Evolutionary conservation across 2,113 vertebrate species (phyloP).

Genomic region (Emydura subglobosa): DNA sequence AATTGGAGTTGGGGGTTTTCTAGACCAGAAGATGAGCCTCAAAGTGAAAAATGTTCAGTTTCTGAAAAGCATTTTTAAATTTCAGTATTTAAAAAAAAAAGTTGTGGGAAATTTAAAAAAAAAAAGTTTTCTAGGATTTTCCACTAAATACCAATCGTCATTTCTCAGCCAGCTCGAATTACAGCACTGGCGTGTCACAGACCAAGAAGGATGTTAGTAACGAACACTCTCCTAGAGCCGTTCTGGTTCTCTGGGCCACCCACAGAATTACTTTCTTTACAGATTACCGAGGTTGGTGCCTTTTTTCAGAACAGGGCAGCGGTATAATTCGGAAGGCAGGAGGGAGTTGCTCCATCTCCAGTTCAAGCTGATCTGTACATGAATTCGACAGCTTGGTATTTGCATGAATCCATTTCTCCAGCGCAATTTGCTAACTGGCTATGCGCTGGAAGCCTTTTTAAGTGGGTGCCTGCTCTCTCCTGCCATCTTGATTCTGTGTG

Average conservation of each 20-base stretch:
- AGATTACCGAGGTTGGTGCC: conserved; percentile 52
- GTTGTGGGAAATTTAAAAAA: not conserved
- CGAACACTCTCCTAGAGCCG: not conserved
- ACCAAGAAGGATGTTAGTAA: conserved; percentile 50
- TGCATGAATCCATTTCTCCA: conserved; percentile 68
- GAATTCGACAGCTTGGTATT: conserved; percentile 50
- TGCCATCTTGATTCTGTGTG: conserved; percentile 22
- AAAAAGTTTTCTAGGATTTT: conserved; percentile 6
- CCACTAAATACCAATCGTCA: conserved; percentile 41
- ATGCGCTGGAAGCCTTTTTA: conserved; percentile 52
- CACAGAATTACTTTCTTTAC: conserved; percentile 65
- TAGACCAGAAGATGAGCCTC: not conserved
- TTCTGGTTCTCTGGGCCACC: not conserved
- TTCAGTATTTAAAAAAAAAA: not conserved
- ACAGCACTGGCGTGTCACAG: not conserved
- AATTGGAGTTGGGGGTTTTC: not conserved
- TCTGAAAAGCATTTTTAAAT: not conserved
- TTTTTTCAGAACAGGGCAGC: conserved; percentile 52
- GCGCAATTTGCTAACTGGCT: conserved; percentile 51
- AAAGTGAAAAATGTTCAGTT: not conserved
- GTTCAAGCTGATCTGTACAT: conserved; percentile 53
- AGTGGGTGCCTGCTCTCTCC: conserved; percentile 29
- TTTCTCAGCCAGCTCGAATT: conserved; percentile 13
- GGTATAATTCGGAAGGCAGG: conserved; percentile 60
- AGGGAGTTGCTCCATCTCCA: conserved; percentile 69